Evolutionary conservation across 2,888 invertebrate species (phyloP).

Genomic region (Nephrotoma guestfalica): DNA sequence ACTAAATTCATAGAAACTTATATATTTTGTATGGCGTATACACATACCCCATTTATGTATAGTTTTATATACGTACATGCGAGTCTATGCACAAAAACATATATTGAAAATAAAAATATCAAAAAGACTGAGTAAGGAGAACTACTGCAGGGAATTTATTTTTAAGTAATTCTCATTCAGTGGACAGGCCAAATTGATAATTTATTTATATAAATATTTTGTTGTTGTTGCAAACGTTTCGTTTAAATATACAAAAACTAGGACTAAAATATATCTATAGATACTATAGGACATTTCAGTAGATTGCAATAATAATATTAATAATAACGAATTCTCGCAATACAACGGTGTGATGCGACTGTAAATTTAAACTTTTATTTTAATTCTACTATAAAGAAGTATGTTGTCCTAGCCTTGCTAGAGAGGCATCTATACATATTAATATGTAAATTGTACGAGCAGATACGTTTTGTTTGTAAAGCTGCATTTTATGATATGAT

Average conservation of each 20-base stretch:
- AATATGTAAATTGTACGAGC: background rate
- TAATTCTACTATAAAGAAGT: background rate
- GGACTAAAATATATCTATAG: background rate
- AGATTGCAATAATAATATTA: background rate
- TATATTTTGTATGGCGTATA: background rate
- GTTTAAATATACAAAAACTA: background rate
- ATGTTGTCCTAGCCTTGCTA: background rate
- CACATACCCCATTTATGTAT: background rate
- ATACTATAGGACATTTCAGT: background rate
- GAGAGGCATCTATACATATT: no score
- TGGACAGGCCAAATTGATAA: slow-evolving; percentile 4
- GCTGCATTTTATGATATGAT: background rate
- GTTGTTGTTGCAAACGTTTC: background rate
- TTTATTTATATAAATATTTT: slow-evolving; percentile 1
- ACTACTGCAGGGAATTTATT: slow-evolving; percentile 1
- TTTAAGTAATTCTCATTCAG: slow-evolving; percentile 2
- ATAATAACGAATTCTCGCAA: background rate
- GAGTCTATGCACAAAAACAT: background rate
- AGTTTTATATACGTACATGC: no score
- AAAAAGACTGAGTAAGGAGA: slow-evolving; percentile 3
- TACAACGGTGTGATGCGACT: background rate
- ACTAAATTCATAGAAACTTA: background rate
- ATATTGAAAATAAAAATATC: background rate
- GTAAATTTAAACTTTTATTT: background rate
- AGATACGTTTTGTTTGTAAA: background rate